Percentiles rank a stretch among this genome's conserved stretches.
Conservation (phyloP, 2,888 invertebrate genomes). For the Agrenia bidenticulata region DNA sequence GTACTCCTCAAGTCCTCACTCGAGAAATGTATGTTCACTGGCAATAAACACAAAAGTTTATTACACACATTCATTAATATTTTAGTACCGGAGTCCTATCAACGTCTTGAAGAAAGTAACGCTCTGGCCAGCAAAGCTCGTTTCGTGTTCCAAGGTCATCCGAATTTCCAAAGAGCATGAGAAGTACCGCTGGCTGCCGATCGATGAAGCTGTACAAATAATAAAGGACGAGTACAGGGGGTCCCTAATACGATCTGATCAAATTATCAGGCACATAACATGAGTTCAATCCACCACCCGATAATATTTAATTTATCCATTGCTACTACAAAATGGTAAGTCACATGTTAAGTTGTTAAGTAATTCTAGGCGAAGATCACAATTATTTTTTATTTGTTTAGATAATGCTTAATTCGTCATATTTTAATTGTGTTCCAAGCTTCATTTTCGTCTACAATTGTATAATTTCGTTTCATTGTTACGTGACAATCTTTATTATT, state of each 20-base stretch:
- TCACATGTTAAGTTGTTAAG: too few relatives aligned
- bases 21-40: not conserved
- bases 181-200: constrained; percentile 7
- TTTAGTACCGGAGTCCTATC: constrained; percentile 6
- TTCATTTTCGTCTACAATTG: too few relatives aligned
- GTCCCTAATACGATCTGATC: not conserved
- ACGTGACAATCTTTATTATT: too few relatives aligned
- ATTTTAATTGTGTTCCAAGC: too few relatives aligned
- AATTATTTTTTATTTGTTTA: too few relatives aligned
- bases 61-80: constrained; percentile 5
- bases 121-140: constrained; percentile 10
- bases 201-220: not conserved
- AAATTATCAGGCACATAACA: too few relatives aligned
- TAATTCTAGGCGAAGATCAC: too few relatives aligned
- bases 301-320: too few relatives aligned
- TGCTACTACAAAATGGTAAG: too few relatives aligned
- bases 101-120: constrained; percentile 14
- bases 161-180: constrained; percentile 16
- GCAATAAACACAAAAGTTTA: not conserved
- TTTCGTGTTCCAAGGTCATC: constrained; percentile 5
- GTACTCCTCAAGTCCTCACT: constrained; percentile 1
- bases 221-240: constrained; percentile 9
- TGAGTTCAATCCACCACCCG: too few relatives aligned
- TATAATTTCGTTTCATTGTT: too few relatives aligned
- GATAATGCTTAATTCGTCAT: too few relatives aligned